Base-by-base conservation (phyloP, 2,113 vertebrate species). In the Percina caprodes region DNA sequence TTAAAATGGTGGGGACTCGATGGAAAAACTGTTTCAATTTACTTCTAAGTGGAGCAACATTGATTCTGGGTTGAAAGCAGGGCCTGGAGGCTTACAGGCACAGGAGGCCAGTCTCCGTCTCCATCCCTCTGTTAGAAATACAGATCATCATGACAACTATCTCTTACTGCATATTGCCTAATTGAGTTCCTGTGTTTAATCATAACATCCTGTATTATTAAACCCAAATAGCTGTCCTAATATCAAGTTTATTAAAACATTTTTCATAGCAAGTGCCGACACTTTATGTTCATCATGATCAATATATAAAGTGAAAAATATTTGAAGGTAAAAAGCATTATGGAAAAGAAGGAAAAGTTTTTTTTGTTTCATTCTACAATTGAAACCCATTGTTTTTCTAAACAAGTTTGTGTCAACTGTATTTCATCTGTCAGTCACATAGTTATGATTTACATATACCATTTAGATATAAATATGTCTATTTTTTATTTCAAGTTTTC, bases 21-120 rank as follows among this genome's bases (percentile, higher is more conserved):
- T 89, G 86, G 83, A 91, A 91, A 93, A 93, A 94, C 89, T 87
- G 87, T 92, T 94, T 93, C 92, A 93, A 91, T 94, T 93, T 94
- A 89, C 86, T 90, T 92, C 77, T 90, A 91, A 91, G 91, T 88
- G 85, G 86, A 90, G 92, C 76, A 89, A 91, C 93, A 94, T 92
- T 93, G 94, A 93, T 92, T 94, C 81, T 78, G 73, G 73, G 83
- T 86, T 87, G 89, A 92, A 91, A 91, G 89, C 71, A 76, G 66
- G 14, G 79, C 83, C 91, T 69, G 70, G 58, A 92, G 92, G 84
- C 83, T 85, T 45, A 59, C 74, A 74, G 77, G 70, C 82, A 77
- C 75, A 79, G 39, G 66, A 85, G 48, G 70, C 59, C 35, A 10
- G 54, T n/a, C 72, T 58, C 58, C 3, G 2, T 48, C 79, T 80